phyloP scores from a whole-genome alignment of 2,113 vertebrate genomes.

The Strigops habroptila region DNA sequence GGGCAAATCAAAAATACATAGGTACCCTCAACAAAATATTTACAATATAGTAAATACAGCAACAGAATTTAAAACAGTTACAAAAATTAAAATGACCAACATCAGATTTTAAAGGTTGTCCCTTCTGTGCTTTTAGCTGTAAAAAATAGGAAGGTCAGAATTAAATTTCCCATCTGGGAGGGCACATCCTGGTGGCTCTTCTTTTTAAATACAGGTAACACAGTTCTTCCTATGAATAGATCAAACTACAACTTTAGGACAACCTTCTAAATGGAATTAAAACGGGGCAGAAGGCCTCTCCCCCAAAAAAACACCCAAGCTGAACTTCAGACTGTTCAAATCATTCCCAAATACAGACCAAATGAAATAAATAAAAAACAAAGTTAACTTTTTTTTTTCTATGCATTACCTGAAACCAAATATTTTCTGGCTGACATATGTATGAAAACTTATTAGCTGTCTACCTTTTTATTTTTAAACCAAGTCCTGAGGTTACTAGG shows the following conservation, averaged over 20 bases:
- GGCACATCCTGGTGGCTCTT: constrained; percentile 55
- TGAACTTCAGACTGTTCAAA: constrained; percentile 74
- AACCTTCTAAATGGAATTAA: constrained; percentile 74
- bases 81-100: constrained; percentile 67
- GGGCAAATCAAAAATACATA: constrained; percentile 71
- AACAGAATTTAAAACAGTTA: constrained; percentile 74
- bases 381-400: constrained; percentile 59
- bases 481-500: constrained; percentile 81
- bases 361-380: constrained; percentile 78
- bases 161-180: constrained; percentile 44
- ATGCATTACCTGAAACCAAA: constrained; percentile 75
- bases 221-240: constrained; percentile 64
- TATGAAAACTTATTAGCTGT: constrained; percentile 77
- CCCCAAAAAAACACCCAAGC: constrained; percentile 76
- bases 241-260: constrained; percentile 68
- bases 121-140: constrained; percentile 78
- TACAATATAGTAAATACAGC: constrained; percentile 76
- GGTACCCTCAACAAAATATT: constrained; percentile 76
- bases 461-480: constrained; percentile 71
- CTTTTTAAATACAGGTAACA: constrained; percentile 55
- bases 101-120: constrained; percentile 74
- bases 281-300: constrained; percentile 67
- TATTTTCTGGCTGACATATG: constrained; percentile 71
- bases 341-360: constrained; percentile 73
- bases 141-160: constrained; percentile 65